phyloP scores from a whole-genome alignment of 1,140 invertebrate species.

The Lethrus apterus region DNA sequence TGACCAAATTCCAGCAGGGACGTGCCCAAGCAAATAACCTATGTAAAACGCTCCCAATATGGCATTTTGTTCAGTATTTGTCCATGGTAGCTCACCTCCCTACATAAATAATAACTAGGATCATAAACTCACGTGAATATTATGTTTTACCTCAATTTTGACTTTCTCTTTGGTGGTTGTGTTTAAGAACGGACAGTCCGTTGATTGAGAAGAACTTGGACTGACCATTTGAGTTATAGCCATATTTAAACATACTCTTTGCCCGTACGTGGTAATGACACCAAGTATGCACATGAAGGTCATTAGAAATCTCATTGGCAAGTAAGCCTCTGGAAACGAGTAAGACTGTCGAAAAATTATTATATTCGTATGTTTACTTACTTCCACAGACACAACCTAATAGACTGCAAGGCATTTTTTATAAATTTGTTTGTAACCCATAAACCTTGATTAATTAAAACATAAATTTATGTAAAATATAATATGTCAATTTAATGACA shows the following conservation, averaged over 20 bases:
- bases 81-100: constrained; percentile 5
- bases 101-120: too few relatives aligned
- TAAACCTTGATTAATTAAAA: neutral
- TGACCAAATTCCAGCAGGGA: constrained; percentile 10
- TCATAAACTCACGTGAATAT: neutral
- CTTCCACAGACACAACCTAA: constrained; percentile 7
- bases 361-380: too few relatives aligned
- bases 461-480: too few relatives aligned
- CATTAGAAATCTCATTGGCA: constrained; percentile 6
- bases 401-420: constrained; percentile 1
- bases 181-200: neutral
- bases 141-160: constrained; percentile 1
- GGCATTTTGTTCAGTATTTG: neutral
- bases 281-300: neutral
- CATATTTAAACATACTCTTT: constrained; percentile 5
- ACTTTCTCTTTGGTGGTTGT: neutral
- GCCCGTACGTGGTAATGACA: constrained; percentile 1
- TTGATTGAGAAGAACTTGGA: neutral
- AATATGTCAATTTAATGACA: too few relatives aligned
- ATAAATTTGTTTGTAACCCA: neutral
- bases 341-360: too few relatives aligned
- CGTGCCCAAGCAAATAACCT: constrained; percentile 12
- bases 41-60: constrained; percentile 10
- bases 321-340: constrained; percentile 1
- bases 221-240: constrained; percentile 7